Percentiles rank a stretch among this genome's conserved stretches.
Conservation (phyloP, 2,113 vertebrate genomes). For the Cacatua alba region DNA sequence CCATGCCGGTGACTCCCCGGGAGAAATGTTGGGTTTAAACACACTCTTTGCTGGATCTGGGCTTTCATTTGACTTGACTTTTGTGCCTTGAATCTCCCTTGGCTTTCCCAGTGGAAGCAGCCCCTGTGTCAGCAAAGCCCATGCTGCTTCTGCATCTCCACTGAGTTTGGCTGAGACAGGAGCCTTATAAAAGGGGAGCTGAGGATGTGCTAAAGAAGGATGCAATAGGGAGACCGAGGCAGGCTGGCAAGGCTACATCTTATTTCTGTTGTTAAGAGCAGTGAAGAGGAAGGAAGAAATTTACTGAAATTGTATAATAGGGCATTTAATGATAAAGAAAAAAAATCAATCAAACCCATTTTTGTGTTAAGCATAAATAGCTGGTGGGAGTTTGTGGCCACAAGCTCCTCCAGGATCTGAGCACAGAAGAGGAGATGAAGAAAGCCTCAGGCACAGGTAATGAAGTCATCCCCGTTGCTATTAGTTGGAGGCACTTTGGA, state of each 20-base stretch:
- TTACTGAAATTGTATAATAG: background rate
- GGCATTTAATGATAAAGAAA: background rate
- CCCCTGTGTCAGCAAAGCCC: background rate
- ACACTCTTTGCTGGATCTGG: background rate
- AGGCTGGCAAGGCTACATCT: background rate
- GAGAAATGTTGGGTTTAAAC: background rate
- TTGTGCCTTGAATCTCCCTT: background rate
- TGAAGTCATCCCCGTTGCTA: background rate
- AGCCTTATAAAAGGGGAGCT: background rate
- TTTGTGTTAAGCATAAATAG: background rate
- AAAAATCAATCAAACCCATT: background rate
- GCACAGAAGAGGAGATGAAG: background rate
- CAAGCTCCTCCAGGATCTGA: background rate
- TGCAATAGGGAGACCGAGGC: background rate
- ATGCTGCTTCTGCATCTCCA: fast-evolving
- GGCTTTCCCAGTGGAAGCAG: background rate
- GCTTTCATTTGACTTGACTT: background rate
- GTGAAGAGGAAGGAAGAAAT: background rate
- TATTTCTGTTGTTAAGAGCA: background rate
- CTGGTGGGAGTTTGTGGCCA: background rate
- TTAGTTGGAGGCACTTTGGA: background rate
- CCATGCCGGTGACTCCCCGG: background rate
- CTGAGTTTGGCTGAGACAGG: background rate
- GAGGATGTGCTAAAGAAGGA: background rate
- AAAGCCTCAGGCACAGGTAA: background rate